Percentiles rank a stretch among this genome's conserved stretches.
Evolutionary conservation across 2,113 vertebrate genomes (phyloP).

Genomic region (Balaenoptera acutorostrata): DNA sequence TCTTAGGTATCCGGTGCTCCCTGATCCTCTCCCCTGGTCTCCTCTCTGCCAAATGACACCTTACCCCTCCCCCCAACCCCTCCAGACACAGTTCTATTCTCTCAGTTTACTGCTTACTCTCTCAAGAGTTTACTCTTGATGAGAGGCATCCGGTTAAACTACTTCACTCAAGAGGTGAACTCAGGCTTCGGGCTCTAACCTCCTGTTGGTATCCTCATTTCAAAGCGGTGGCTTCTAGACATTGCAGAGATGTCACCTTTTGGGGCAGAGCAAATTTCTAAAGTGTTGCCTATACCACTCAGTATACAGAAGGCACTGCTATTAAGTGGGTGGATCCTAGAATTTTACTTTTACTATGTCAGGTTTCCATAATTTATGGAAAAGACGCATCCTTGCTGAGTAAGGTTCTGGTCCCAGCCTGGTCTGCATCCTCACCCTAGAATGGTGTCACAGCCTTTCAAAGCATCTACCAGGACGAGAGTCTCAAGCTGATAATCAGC

Average conservation of each 20-base stretch:
- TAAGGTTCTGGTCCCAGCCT: neutral
- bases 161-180: neutral
- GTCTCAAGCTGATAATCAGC: neutral
- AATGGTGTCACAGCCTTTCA: neutral
- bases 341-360: neutral
- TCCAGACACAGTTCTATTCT: neutral
- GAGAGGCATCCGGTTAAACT: neutral
- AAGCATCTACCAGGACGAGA: neutral
- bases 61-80: neutral
- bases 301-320: neutral
- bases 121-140: neutral
- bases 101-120: neutral
- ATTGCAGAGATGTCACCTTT: neutral
- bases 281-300: neutral
- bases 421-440: neutral
- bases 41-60: neutral
- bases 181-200: neutral
- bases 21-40: neutral
- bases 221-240: neutral
- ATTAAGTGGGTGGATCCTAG: neutral
- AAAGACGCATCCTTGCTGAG: neutral
- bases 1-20: neutral
- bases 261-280: neutral
- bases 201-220: neutral
- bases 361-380: neutral